Evolutionary conservation across 1,140 invertebrate species (phyloP).

Genomic region (Druon quercuslanigerum): DNA sequence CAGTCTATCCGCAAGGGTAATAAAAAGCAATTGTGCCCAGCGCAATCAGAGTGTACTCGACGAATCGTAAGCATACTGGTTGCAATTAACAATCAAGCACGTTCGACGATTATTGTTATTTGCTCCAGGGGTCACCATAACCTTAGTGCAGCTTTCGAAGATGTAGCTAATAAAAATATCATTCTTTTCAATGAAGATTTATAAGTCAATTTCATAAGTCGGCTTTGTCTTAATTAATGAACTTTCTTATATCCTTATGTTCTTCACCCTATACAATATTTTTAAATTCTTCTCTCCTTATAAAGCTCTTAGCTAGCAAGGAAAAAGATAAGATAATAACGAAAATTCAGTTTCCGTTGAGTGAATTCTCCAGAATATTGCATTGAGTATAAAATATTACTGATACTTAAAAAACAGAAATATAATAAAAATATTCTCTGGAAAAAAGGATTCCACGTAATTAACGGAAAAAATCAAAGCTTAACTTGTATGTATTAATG

Average conservation of each 20-base stretch:
- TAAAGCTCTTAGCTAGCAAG: too few relatives aligned
- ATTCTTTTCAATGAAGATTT: slow-evolving; percentile 19
- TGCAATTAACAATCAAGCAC: slow-evolving; percentile 22
- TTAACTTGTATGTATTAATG: too few relatives aligned
- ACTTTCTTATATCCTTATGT: slow-evolving; percentile 5
- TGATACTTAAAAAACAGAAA: too few relatives aligned
- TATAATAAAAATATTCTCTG: too few relatives aligned
- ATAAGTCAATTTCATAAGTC: slow-evolving; percentile 27
- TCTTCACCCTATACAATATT: slow-evolving; percentile 4
- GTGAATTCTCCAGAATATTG: too few relatives aligned
- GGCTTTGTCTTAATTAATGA: slow-evolving; percentile 21
- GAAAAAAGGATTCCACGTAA: too few relatives aligned
- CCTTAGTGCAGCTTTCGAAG: slow-evolving; percentile 8
- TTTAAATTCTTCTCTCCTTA: slow-evolving; percentile 10
- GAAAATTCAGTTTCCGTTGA: too few relatives aligned
- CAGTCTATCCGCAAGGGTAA: not conserved
- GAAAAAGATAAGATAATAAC: too few relatives aligned
- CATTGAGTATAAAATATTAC: too few relatives aligned
- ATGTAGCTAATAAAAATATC: slow-evolving; percentile 4
- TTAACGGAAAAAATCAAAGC: too few relatives aligned
- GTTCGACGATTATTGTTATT: slow-evolving; percentile 28
- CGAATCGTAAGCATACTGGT: slow-evolving; percentile 19
- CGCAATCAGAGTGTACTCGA: slow-evolving; percentile 4
- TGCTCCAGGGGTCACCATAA: slow-evolving; percentile 16
- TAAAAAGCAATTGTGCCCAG: slow-evolving; percentile 10